These are phyloP conservation scores for Drosophila subquinaria DNA, from an alignment of 2,888 invertebrate genomes.

Conservation along the genomic window DNA sequence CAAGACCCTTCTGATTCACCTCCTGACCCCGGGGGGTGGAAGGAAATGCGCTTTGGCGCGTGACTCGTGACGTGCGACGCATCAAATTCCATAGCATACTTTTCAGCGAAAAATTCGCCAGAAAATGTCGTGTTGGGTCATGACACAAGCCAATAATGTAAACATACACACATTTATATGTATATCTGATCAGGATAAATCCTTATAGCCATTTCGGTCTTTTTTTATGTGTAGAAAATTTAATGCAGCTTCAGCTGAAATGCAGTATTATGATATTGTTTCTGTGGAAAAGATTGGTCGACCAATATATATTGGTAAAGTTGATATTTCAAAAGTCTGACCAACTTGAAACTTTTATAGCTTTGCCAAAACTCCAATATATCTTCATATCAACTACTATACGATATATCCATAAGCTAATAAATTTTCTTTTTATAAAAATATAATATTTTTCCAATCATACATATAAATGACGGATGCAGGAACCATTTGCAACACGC, in stretches of 20 bases:
- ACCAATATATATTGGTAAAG: background rate
- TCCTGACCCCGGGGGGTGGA: background rate
- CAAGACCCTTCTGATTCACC: too few species aligned
- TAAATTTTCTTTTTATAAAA: background rate
- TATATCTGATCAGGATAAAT: background rate
- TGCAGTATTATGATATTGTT: too few species aligned
- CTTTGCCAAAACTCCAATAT: too few species aligned
- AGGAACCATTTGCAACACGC: background rate
- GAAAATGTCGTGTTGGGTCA: background rate
- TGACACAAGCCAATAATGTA: background rate
- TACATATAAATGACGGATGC: background rate
- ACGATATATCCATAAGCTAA: too few species aligned
- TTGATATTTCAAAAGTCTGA: too few species aligned
- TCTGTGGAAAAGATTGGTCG: background rate
- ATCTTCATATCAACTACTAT: too few species aligned
- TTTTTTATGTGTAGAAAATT: background rate
- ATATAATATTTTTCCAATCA: background rate
- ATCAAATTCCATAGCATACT: slow-evolving; percentile 44
- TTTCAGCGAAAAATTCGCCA: slow-evolving; percentile 32
- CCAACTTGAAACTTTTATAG: too few species aligned
- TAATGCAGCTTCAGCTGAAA: too few species aligned
- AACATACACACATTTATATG: background rate
- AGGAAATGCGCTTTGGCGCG: slow-evolving; percentile 15
- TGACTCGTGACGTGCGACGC: slow-evolving; percentile 28
- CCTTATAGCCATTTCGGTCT: background rate